Percentiles rank a stretch among this genome's conserved stretches.
phyloP scores from a whole-genome alignment of 2,113 vertebrate genomes.

The Mobula hypostoma region DNA sequence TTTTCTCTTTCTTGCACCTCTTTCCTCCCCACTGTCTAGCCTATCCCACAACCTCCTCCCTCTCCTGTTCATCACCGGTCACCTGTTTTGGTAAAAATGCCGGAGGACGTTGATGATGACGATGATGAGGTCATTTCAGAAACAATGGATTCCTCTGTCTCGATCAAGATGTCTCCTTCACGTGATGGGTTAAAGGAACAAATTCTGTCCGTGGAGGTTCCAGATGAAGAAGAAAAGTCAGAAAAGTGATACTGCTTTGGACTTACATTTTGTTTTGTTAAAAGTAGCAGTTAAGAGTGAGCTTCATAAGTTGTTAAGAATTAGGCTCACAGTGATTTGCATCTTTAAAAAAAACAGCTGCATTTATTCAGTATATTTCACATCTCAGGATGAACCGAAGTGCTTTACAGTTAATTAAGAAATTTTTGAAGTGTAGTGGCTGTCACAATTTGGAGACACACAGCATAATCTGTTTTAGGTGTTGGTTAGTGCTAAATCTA shows the following conservation, averaged over 20 bases:
- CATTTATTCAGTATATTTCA: background rate
- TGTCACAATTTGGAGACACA: background rate
- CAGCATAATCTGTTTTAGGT: background rate
- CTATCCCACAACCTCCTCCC: constrained; percentile 47
- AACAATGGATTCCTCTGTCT: constrained; percentile 53
- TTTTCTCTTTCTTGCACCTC: background rate
- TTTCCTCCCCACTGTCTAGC: constrained; percentile 44
- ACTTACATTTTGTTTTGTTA: background rate
- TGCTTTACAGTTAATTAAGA: background rate
- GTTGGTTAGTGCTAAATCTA: background rate
- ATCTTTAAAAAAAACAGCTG: background rate
- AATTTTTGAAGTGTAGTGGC: background rate
- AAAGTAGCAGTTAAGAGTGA: background rate
- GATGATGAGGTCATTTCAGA: constrained; percentile 47
- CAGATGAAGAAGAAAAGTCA: constrained; percentile 20
- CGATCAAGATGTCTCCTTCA: constrained; percentile 55
- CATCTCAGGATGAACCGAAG: background rate
- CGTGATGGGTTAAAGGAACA: constrained; percentile 53
- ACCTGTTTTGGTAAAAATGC: constrained; percentile 37
- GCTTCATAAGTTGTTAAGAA: background rate
- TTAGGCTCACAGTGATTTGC: background rate
- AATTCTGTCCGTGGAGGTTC: constrained; percentile 61
- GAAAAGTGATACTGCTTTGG: constrained; percentile 27
- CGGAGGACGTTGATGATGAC: accelerated
- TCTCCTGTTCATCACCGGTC: constrained; percentile 55